phyloP scores from a whole-genome alignment of 2,888 invertebrate species.

The Bimastos eiseni region DNA sequence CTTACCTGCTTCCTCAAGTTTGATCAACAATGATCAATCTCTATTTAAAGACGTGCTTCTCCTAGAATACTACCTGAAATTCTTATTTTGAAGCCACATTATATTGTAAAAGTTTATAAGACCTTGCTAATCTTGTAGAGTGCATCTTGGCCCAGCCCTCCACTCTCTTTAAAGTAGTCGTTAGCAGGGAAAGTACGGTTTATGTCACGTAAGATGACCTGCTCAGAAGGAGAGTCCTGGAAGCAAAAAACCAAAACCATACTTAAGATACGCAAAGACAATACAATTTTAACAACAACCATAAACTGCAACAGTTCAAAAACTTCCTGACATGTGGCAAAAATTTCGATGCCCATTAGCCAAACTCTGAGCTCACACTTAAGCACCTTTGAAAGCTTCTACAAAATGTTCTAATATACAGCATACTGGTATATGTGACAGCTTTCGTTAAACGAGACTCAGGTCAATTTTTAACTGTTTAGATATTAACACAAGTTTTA shows the following conservation, averaged over 20 bases:
- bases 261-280: not conserved
- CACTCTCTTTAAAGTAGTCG: conserved; percentile 92
- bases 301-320: too few relatives aligned
- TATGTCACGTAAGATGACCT: conserved; percentile 92
- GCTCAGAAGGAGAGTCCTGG: conserved; percentile 90
- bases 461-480: too few relatives aligned
- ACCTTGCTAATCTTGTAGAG: conserved; percentile 85
- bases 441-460: too few relatives aligned
- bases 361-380: too few relatives aligned
- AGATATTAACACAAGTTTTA: too few relatives aligned
- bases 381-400: too few relatives aligned
- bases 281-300: not conserved
- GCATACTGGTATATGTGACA: too few relatives aligned
- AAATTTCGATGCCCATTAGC: too few relatives aligned
- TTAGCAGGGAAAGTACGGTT: conserved; percentile 98
- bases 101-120: conserved; percentile 14
- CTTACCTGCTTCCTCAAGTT: not conserved
- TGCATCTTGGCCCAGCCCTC: conserved; percentile 92
- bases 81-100: not conserved
- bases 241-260: not conserved
- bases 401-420: too few relatives aligned
- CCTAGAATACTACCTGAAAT: not conserved
- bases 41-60: not conserved
- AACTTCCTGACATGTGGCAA: too few relatives aligned
- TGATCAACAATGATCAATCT: not conserved